These are phyloP conservation scores for Xiphias gladius DNA, from an alignment of 2,113 vertebrate genomes.

Conservation along the genomic window DNA sequence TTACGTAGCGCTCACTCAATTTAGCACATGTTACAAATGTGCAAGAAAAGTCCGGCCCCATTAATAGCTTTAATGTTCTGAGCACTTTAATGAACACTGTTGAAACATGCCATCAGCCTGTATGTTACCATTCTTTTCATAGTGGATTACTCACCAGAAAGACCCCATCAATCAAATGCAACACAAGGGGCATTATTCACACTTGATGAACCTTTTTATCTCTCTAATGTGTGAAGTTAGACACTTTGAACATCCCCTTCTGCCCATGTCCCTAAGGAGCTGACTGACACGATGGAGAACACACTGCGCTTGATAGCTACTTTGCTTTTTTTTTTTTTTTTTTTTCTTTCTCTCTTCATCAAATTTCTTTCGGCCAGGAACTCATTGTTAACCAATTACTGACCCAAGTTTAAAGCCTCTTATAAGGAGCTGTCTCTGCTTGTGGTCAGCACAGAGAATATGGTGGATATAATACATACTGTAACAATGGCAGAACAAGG, in stretches of 20 bases:
- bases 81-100: slow-evolving; percentile 28
- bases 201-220: slow-evolving; percentile 48
- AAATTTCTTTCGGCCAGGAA: neutral
- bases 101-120: slow-evolving; percentile 33
- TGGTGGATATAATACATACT: neutral
- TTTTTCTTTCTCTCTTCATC: slow-evolving; percentile 8
- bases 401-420: neutral
- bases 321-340: slow-evolving; percentile 10
- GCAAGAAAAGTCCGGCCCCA: neutral
- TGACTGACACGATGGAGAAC: slow-evolving; percentile 20
- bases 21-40: neutral
- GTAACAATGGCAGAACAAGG: neutral
- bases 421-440: neutral
- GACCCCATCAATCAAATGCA: slow-evolving; percentile 54
- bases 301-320: slow-evolving; percentile 3
- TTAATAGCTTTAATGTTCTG: slow-evolving; percentile 33
- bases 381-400: neutral
- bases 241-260: slow-evolving; percentile 39
- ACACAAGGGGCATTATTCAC: slow-evolving; percentile 41
- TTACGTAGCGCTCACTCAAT: neutral
- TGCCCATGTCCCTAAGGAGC: slow-evolving; percentile 9
- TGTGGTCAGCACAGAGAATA: neutral
- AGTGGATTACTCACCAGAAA: slow-evolving; percentile 36
- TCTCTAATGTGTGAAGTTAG: slow-evolving; percentile 45
- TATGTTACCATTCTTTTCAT: slow-evolving; percentile 20